These are phyloP conservation scores for Fukomys damarensis DNA, from an alignment of 2,113 vertebrate species.

Conservation along the genomic window DNA sequence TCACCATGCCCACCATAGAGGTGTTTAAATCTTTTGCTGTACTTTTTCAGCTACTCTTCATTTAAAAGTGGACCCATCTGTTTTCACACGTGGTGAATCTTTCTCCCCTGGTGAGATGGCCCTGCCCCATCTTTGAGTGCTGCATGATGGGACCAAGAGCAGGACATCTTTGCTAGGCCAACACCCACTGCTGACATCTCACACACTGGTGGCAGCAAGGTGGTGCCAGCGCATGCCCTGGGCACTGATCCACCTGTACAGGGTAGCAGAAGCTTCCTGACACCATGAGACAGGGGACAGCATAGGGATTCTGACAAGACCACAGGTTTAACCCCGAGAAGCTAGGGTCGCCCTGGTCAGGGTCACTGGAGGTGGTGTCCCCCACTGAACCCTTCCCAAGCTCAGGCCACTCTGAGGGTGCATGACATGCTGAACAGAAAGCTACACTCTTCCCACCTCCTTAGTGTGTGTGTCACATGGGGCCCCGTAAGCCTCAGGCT, in stretches of 20 bases:
- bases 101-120: background rate
- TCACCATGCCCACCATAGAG: background rate
- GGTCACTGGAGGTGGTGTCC: rapidly evolving
- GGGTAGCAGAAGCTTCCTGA: rapidly evolving
- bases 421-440: background rate
- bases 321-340: background rate
- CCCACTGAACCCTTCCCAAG: background rate
- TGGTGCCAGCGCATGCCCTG: background rate
- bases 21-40: background rate
- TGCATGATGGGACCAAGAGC: background rate
- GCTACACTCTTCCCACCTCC: rapidly evolving
- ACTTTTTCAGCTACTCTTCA: background rate
- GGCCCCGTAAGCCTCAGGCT: rapidly evolving
- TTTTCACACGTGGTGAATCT: background rate
- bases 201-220: background rate
- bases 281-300: rapidly evolving
- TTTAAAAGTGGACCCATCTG: rapidly evolving
- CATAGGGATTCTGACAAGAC: background rate
- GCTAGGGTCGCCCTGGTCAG: rapidly evolving
- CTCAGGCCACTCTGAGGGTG: background rate
- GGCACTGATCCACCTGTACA: rapidly evolving
- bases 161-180: background rate
- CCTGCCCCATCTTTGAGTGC: background rate
- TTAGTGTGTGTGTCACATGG: background rate
- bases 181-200: background rate